phyloP scores from a whole-genome alignment of 1,140 invertebrate species.

The Triops cancriformis region DNA sequence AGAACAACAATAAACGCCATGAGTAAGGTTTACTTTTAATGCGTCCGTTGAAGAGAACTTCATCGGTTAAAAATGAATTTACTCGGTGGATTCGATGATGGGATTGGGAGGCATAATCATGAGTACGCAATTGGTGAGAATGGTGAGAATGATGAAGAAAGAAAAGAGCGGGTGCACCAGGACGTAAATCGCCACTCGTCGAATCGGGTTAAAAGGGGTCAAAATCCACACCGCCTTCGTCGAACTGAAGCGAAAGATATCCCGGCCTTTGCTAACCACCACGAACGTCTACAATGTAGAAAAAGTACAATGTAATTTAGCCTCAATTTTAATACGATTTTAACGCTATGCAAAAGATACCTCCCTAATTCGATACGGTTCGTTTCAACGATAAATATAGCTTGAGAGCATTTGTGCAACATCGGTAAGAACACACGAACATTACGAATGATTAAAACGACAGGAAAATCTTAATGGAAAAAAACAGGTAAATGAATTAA shows the following conservation, averaged over 20 bases:
- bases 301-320: slow-evolving; percentile 24
- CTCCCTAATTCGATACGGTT: too few species aligned
- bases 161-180: slow-evolving; percentile 96
- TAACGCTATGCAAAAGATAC: too few species aligned
- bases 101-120: slow-evolving; percentile 93
- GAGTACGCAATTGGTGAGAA: slow-evolving; percentile 94
- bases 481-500: too few species aligned
- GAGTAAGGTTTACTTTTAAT: neutral
- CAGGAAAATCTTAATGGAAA: too few species aligned
- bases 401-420: too few species aligned
- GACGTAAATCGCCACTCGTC: slow-evolving; percentile 93
- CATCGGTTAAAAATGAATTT: slow-evolving; percentile 50
- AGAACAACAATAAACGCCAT: slow-evolving; percentile 23
- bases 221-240: slow-evolving; percentile 90
- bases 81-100: slow-evolving; percentile 92
- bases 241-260: slow-evolving; percentile 97
- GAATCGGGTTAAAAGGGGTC: slow-evolving; percentile 93
- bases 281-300: slow-evolving; percentile 81
- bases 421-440: too few species aligned
- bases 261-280: slow-evolving; percentile 95
- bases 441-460: too few species aligned
- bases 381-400: too few species aligned
- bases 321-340: too few species aligned
- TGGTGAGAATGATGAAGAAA: slow-evolving; percentile 94
- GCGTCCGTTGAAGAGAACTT: neutral